phyloP scores from a whole-genome alignment of 2,888 invertebrate genomes.

The Xanthorhoe designata region DNA sequence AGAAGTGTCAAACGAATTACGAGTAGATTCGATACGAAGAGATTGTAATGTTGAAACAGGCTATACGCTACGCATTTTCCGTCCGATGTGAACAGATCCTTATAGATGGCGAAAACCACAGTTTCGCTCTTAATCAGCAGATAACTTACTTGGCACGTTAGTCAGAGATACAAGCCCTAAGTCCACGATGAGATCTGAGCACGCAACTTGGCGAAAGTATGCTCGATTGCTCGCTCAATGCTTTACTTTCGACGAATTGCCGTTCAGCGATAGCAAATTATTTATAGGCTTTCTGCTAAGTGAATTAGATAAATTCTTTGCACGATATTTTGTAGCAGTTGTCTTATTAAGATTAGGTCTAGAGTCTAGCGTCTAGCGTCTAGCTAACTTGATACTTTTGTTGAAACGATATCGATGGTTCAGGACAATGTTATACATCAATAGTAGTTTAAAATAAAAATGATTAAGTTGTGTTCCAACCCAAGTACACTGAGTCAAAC shows the following conservation, averaged over 20 bases:
- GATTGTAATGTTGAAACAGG: too few relatives aligned
- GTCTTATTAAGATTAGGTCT: neutral
- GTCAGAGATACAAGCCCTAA: neutral
- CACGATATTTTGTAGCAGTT: neutral
- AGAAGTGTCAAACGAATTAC: too few relatives aligned
- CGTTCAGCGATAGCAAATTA: slow-evolving; percentile 31
- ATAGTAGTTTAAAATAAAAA: too few relatives aligned
- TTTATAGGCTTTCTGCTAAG: slow-evolving; percentile 26
- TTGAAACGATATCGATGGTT: neutral
- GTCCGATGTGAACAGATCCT: too few relatives aligned
- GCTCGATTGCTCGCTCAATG: slow-evolving; percentile 28
- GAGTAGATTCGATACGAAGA: too few relatives aligned
- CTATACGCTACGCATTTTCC: too few relatives aligned
- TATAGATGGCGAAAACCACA: too few relatives aligned
- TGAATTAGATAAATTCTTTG: slow-evolving; percentile 16
- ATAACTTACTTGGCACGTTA: neutral
- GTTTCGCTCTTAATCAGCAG: too few relatives aligned
- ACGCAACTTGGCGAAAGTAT: slow-evolving; percentile 45
- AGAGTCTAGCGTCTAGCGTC: too few relatives aligned
- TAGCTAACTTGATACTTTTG: neutral
- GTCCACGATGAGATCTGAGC: slow-evolving; percentile 29
- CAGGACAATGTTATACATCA: too few relatives aligned
- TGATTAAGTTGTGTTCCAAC: too few relatives aligned
- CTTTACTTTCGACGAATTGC: slow-evolving; percentile 36
- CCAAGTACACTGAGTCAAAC: too few relatives aligned